Conservation (phyloP, 2,888 invertebrate genomes). For the Polydrusus tereticollis region DNA sequence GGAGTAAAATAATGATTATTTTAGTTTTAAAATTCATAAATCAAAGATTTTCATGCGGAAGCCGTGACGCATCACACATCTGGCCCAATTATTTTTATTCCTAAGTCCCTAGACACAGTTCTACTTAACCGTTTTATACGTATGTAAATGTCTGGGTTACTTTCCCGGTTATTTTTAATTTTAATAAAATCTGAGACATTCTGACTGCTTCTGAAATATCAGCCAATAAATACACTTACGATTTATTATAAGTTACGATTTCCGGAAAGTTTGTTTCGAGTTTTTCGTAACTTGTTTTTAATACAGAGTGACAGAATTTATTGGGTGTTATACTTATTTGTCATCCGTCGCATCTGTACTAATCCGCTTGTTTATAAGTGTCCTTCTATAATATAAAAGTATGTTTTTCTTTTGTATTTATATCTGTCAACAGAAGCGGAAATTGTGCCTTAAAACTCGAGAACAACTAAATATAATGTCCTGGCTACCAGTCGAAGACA, state of each 20-base stretch:
- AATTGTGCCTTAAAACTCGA: too few species aligned
- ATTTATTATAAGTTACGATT: constrained; percentile 23
- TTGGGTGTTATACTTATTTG: not conserved
- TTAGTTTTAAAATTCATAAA: too few species aligned
- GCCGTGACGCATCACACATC: constrained; percentile 1
- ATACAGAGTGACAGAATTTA: constrained; percentile 11
- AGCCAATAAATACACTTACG: constrained; percentile 24
- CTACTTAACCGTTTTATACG: constrained; percentile 11
- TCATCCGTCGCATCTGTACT: too few species aligned
- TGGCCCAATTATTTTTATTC: constrained; percentile 12
- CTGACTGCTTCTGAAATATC: constrained; percentile 11
- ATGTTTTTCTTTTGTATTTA: too few species aligned
- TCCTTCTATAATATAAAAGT: too few species aligned
- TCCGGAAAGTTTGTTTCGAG: constrained; percentile 14
- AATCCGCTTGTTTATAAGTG: too few species aligned
- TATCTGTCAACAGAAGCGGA: too few species aligned
- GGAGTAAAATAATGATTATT: too few species aligned
- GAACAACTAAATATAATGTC: too few species aligned
- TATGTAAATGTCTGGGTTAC: too few species aligned
- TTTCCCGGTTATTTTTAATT: constrained; percentile 36
- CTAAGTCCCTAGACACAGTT: constrained; percentile 21
- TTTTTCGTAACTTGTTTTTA: not conserved
- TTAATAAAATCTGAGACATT: constrained; percentile 23
- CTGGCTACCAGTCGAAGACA: too few species aligned
- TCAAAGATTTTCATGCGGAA: not conserved